Evolutionary conservation across 2,888 invertebrate genomes (phyloP), one percentile per base, ranked within the genome.

Genomic region (Nephrotoma appendiculata): DNA sequence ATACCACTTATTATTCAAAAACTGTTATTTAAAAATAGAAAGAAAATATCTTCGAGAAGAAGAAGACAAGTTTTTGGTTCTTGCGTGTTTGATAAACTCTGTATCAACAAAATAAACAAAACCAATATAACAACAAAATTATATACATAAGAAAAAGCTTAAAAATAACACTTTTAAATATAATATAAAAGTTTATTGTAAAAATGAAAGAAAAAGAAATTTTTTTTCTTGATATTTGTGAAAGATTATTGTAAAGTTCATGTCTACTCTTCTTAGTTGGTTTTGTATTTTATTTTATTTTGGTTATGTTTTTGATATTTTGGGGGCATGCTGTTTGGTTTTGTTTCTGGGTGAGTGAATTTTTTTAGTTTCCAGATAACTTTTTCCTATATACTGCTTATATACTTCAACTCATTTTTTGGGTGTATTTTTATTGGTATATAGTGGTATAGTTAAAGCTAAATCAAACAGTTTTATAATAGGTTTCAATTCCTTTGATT

Each of bases 1-100:
- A 84, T 84, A 42, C 84, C 84, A 84, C 84, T 84, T 84, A 84
- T 84, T 84, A 84, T 84, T 84, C 84, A 84, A 84, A 84, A 84
- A 84, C 19, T 71, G 71, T 71, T 71, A 71, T 71, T 71, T 71
- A 71, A 71, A 71, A 31, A 9, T 15, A 52, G 1, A 71, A 31
- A 31, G 9, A 71, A 57, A 71, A 11, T 11, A 71, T 31, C 71
- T 3, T 31, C 5, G 11, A 3, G 71, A 31, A 71, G 71, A 57
- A 57, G 15, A 31, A 31, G 0, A 31, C 31, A 31, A 31, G 31
- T 71, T 71, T 31, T 71, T 71, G 31, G 4, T 71, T 71, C 31
- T 71, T 71, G 71, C 31, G 71, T 71, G 71, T 71, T 71, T 71
- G 71, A 71, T 71, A 71, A 71, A 71, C 71, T 31, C 71, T 71